phyloP scores from a whole-genome alignment of 2,888 invertebrate species.

The Cephus runcator region DNA sequence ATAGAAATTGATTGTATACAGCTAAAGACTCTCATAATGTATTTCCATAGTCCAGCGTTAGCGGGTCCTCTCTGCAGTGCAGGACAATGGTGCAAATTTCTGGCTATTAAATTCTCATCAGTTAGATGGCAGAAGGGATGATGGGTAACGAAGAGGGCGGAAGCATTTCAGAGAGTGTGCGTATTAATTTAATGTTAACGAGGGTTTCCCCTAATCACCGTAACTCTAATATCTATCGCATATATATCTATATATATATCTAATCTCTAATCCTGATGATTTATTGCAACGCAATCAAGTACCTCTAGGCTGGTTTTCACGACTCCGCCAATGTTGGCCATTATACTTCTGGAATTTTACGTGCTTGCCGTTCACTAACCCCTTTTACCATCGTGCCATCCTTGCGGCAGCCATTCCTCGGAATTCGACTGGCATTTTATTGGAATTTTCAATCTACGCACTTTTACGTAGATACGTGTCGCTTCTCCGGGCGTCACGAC shows the following conservation, averaged over 20 bases:
- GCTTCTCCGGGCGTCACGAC: neutral
- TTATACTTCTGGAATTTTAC: neutral
- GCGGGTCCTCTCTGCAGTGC: neutral
- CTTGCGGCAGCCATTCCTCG: neutral
- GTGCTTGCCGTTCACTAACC: neutral
- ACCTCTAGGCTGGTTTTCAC: neutral
- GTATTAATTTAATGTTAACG: conserved; percentile 7
- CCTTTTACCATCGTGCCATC: neutral
- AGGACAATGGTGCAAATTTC: neutral
- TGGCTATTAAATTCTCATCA: conserved; percentile 2
- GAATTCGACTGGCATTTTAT: conserved; percentile 19
- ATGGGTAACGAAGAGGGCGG: neutral
- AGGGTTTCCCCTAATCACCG: neutral
- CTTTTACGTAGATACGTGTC: conserved; percentile 3
- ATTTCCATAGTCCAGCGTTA: neutral
- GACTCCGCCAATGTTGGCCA: neutral
- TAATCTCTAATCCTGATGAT: neutral
- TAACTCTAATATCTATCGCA: neutral
- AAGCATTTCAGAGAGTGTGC: neutral
- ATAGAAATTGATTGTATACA: neutral
- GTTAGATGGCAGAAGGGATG: neutral
- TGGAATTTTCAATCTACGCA: conserved; percentile 26
- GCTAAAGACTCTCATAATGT: neutral
- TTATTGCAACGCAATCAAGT: neutral
- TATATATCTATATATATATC: neutral